Conservation (phyloP, 2,888 invertebrate genomes). For the Nomada hirtipes region DNA sequence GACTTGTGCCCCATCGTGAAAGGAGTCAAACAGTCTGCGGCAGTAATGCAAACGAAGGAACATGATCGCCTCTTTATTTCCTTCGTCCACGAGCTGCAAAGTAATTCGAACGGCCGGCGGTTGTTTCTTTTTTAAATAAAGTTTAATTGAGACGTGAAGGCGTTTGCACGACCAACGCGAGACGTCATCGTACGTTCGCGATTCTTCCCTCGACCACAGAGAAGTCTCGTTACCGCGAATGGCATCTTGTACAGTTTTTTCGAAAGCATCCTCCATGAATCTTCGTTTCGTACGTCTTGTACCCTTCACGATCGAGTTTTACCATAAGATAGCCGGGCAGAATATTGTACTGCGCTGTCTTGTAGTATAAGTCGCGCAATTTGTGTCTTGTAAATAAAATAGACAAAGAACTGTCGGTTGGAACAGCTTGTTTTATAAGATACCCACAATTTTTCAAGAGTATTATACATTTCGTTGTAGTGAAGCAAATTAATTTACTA, state of each 20-base stretch:
- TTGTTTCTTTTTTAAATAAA: conserved; percentile 34
- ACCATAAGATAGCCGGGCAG: too few relatives aligned
- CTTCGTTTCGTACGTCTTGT: background rate
- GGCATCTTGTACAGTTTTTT: conserved; percentile 11
- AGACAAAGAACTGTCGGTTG: too few relatives aligned
- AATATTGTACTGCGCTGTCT: background rate
- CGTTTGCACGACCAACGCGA: conserved; percentile 40
- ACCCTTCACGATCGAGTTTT: background rate
- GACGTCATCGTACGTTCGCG: conserved; percentile 41
- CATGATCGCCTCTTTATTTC: conserved; percentile 38
- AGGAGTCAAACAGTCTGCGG: conserved; percentile 36
- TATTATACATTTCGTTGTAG: background rate
- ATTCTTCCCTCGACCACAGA: conserved; percentile 1
- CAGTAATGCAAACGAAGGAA: conserved; percentile 23
- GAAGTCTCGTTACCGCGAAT: conserved; percentile 27
- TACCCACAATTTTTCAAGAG: too few relatives aligned
- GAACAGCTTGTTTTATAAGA: too few relatives aligned
- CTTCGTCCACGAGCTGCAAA: conserved; percentile 47
- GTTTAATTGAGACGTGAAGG: conserved; percentile 69
- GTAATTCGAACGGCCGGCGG: conserved; percentile 41
- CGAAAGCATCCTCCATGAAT: background rate
- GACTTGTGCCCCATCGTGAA: conserved; percentile 30
- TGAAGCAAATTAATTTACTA: too few relatives aligned
- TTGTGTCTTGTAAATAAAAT: too few relatives aligned
- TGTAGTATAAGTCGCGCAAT: too few relatives aligned